A percentile compares a stretch with the other conserved stretches of the same genome.
Conservation (phyloP, 2,888 invertebrate species). For the Torymus tubicola region DNA sequence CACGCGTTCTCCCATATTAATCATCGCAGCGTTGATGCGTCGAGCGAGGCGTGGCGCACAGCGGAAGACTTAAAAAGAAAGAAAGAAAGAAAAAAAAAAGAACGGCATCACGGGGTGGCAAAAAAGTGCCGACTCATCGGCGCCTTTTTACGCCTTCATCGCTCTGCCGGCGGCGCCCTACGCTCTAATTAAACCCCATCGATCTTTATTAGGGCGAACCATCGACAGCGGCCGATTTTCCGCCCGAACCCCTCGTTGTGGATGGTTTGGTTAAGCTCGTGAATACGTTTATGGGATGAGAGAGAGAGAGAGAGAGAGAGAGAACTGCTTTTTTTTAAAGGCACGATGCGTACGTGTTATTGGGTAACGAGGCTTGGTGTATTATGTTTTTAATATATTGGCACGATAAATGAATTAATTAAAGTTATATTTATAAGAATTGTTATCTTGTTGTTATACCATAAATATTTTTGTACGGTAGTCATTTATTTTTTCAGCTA, state of each 20-base stretch:
- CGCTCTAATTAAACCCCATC: slow-evolving; percentile 73
- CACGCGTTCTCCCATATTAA: background rate
- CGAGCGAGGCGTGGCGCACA: background rate
- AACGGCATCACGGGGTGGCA: background rate
- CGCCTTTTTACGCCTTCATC: slow-evolving; percentile 12
- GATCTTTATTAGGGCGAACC: slow-evolving; percentile 71
- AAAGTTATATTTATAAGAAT: too few species aligned
- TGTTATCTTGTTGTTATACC: too few species aligned
- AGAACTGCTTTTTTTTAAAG: too few species aligned
- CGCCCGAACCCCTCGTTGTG: too few species aligned
- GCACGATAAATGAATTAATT: too few species aligned
- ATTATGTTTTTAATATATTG: too few species aligned
- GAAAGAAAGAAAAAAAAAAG: background rate
- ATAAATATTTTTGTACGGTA: too few species aligned
- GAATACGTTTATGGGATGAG: slow-evolving; percentile 69
- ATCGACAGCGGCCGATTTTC: slow-evolving; percentile 4
- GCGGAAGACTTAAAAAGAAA: slow-evolving; percentile 3
- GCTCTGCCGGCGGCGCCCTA: background rate
- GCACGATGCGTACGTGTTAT: too few species aligned
- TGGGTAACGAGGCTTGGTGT: too few species aligned
- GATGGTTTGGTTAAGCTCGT: slow-evolving; percentile 57
- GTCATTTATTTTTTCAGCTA: too few species aligned
- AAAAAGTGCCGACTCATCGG: slow-evolving; percentile 52
- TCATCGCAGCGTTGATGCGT: background rate
- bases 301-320: too few species aligned